phyloP scores from a whole-genome alignment of 1,140 invertebrate genomes.

The Aphaenogaster rudis region DNA sequence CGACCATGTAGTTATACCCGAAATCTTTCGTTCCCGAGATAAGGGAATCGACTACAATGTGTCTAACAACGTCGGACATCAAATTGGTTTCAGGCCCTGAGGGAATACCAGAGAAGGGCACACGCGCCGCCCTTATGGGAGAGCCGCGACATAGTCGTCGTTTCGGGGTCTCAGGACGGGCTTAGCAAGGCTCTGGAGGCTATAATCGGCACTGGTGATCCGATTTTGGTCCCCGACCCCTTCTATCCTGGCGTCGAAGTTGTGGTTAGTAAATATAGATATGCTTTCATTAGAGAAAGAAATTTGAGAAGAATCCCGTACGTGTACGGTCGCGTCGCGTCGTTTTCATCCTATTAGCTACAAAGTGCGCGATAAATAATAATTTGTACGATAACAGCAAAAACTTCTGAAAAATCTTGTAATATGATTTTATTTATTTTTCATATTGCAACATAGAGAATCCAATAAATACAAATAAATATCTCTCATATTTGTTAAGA shows the following conservation, averaged over 20 bases:
- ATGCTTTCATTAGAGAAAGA: conserved; percentile 22
- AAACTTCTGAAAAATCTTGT: neutral
- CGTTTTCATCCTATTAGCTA: conserved; percentile 1
- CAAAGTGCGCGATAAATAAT: neutral
- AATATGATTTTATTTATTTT: conserved; percentile 5
- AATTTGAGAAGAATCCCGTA: conserved; percentile 23
- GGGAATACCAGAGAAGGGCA: conserved; percentile 89
- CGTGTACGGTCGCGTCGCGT: neutral
- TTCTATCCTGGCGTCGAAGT: conserved; percentile 91
- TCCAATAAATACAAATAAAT: neutral
- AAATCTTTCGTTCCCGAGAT: conserved; percentile 48
- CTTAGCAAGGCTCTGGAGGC: conserved; percentile 91
- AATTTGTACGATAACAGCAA: neutral
- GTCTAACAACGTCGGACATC: conserved; percentile 73
- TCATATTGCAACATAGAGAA: neutral
- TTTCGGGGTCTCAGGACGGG: conserved; percentile 92
- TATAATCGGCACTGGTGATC: conserved; percentile 89
- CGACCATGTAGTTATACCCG: conserved; percentile 5
- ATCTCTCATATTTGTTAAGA: neutral
- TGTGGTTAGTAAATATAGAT: conserved; percentile 88
- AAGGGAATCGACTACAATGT: conserved; percentile 70
- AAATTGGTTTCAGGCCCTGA: conserved; percentile 86
- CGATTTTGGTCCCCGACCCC: conserved; percentile 91
- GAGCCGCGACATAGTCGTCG: conserved; percentile 89
- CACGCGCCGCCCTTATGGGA: conserved; percentile 90